Evolutionary conservation across 2,797 vertebrate species (phyloP), one percentile per base, ranked within the genome.

Genomic region (Argyrosomus regius): DNA sequence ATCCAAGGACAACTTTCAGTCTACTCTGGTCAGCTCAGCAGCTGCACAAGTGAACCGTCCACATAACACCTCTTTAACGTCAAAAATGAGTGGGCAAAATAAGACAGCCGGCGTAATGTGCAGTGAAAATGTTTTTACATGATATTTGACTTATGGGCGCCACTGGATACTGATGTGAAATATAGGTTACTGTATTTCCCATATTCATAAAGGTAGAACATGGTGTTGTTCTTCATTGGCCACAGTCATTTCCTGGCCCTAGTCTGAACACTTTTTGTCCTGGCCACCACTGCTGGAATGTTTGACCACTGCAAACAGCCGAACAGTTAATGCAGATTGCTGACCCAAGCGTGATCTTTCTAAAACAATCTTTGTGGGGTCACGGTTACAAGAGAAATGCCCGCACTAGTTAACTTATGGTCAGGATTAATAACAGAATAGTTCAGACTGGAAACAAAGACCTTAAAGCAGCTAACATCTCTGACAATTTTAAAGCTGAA

Each of bases 31-130:
- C 82, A 86, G 69, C 77, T 66, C 86, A 83, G 87, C 92, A 90
- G 92, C 90, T 93, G 93, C 88, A 86, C 69, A 49, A 80, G 72
- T 73, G 82, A 92, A 82, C 69, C 87, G 39, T 94, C 91, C 82
- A 92, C 84, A 86, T 75, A 82, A 89, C 91, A 93, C 91, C 93
- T 93, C 86, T 83, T 93, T 87, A 92, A 88, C 6, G 87, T 93
- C 90, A 93, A 86, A 86, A 70, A 49, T 14, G 70, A 88, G 76
- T 1, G 61, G 81, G 78, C 84, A 82, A 85, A 88, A 88, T 56
- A 69, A 88, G 89, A 90, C 83, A 87, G 84, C 78, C 35, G 74
- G 82, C 71, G 86, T 90, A 68, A 93, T 83, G 69, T 80, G 80
- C 28, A 74, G 77, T 20, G 81, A 87, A 89, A 93, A 87, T 86